Evolutionary conservation across 1,140 invertebrate genomes (phyloP), one percentile per base, ranked within the genome.

Genomic region (Ceratina japonica): DNA sequence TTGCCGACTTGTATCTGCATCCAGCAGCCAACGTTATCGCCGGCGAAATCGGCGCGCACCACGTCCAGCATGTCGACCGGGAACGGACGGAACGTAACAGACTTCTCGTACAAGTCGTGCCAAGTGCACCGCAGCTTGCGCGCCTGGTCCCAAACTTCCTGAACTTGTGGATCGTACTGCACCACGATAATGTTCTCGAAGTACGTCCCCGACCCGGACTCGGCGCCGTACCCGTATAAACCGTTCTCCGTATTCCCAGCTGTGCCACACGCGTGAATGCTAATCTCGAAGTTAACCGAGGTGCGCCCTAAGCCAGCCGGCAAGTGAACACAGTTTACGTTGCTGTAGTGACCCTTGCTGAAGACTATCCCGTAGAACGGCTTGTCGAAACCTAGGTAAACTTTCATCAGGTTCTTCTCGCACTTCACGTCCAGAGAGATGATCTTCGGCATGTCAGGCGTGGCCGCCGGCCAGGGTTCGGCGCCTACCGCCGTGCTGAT

Each of bases 121-220:
- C 98, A 98, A 0, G 97, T 98, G 91, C 98, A 98, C 2, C 97
- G 94, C 7, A 98, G 88, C 90, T 98, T 98, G 20, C 97, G 92
- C 3, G 97, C 98, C 91, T 98, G 97, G 93, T 98, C 98, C 97
- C 97, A 98, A 1, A 98, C 97, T 93, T 98, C 98, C 93, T 98
- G 97, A 0, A 98, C 97, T 93, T 98, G 96, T 15, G 97, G 96
- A 92, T 98, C 97, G 87, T 98, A 98, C 90, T 98, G 97, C 81
- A 98, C 95, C 18, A 98, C 97, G 80, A 98, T 97, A 66, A 97
- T 98, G 87, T 98, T 98, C 92, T 98, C 98, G 86, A 98, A 98
- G 91, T 97, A 98, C 0, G 97, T 98, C 0, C 97, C 97, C 5
- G 97, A 97, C 0, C 97, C 97, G 16, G 96, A 95, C 68, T 97